Evolutionary conservation across 2,113 vertebrate genomes (phyloP).

Genomic region (Colaptes auratus): DNA sequence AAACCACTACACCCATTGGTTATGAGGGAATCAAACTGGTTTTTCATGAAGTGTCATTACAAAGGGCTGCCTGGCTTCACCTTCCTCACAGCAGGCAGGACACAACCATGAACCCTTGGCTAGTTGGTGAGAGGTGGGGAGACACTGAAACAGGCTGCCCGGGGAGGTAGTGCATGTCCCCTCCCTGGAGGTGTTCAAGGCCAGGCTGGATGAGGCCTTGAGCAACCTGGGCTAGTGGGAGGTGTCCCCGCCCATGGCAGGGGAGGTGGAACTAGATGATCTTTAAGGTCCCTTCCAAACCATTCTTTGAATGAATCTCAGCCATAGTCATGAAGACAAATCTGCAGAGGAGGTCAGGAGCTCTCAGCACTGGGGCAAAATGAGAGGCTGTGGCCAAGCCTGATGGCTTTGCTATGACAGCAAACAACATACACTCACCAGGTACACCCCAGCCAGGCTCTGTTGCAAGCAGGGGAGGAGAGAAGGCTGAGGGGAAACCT

Average conservation of each 20-base stretch:
- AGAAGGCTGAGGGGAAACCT: too few relatives aligned
- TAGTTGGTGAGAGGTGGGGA: background rate
- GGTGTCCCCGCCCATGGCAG: too few relatives aligned
- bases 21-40: slow-evolving; percentile 60
- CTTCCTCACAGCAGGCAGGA: slow-evolving; percentile 8
- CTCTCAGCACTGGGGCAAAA: background rate
- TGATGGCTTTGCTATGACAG: background rate
- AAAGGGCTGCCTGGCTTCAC: background rate
- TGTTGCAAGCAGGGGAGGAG: background rate
- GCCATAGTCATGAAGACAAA: background rate
- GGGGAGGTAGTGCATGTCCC: too few relatives aligned
- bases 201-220: too few relatives aligned
- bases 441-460: background rate
- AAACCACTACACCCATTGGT: slow-evolving; percentile 53
- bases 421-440: background rate
- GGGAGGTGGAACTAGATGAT: too few relatives aligned
- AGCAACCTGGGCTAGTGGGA: too few relatives aligned
- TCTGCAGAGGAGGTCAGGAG: background rate
- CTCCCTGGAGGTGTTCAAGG: too few relatives aligned
- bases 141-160: too few relatives aligned
- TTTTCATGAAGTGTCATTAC: slow-evolving; percentile 29
- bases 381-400: background rate
- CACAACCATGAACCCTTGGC: fast-evolving
- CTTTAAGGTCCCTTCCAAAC: too few relatives aligned
- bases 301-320: background rate